These are phyloP conservation scores for Larimichthys polyactis DNA, from an alignment of 2,113 vertebrate genomes.

Conservation along the genomic window DNA sequence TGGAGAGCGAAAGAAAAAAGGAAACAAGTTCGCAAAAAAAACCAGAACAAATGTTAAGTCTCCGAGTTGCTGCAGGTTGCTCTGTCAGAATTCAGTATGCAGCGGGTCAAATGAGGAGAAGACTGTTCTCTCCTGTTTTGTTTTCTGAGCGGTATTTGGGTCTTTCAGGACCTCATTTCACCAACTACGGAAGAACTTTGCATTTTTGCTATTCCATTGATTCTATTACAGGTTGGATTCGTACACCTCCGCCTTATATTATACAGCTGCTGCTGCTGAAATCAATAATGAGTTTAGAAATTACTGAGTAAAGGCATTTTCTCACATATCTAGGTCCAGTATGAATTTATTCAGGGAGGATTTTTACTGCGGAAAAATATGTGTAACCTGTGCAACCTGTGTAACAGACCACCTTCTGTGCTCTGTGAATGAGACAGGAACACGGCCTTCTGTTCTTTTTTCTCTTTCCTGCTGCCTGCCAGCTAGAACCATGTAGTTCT, in stretches of 20 bases:
- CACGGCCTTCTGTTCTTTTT: constrained; percentile 20
- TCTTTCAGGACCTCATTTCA: not conserved
- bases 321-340: constrained; percentile 1
- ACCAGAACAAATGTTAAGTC: constrained; percentile 12
- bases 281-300: constrained; percentile 7
- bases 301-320: constrained; percentile 8
- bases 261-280: not conserved
- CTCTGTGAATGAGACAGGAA: constrained; percentile 29
- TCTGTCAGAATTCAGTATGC: constrained; percentile 6
- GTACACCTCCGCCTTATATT: not conserved
- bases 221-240: not conserved
- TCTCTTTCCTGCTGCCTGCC: constrained; percentile 35
- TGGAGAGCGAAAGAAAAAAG: not conserved
- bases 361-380: constrained; percentile 2
- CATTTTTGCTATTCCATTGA: not conserved
- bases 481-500: constrained; percentile 20
- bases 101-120: constrained; percentile 18
- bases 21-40: constrained; percentile 16
- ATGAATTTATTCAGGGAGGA: constrained; percentile 35
- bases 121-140: not conserved
- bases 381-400: constrained; percentile 11
- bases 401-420: constrained; percentile 33
- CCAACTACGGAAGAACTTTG: not conserved
- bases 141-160: not conserved
- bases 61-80: constrained; percentile 35